A percentile compares a stretch with the other conserved stretches of the same genome.
phyloP scores from a whole-genome alignment of 1,140 invertebrate species.

The Caenorhabditis elegans region DNA sequence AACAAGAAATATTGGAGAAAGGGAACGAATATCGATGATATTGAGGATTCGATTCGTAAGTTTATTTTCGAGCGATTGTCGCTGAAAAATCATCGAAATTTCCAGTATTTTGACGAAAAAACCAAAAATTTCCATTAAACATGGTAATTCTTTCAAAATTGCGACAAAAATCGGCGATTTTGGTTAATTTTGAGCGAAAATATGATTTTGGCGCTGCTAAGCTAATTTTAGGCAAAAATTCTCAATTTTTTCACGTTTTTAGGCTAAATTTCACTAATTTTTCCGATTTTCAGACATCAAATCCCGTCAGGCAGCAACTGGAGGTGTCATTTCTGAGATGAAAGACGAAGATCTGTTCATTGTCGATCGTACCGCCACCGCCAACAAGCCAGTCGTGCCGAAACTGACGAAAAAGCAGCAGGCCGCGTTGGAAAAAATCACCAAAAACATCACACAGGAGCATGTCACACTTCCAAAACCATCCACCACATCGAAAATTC shows the following conservation, averaged over 20 bases:
- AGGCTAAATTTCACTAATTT: neutral
- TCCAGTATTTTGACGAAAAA: too few species aligned
- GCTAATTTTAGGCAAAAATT: too few species aligned
- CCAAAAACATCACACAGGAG: neutral
- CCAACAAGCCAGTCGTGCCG: neutral
- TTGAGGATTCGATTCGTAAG: constrained; percentile 30
- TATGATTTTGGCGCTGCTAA: too few species aligned
- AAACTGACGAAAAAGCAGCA: constrained; percentile 21
- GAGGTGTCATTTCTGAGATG: neutral
- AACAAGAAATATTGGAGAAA: constrained; percentile 37
- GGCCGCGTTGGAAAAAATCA: constrained; percentile 34
- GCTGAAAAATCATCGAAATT: too few species aligned
- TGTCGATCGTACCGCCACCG: neutral
- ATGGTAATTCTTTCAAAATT: too few species aligned
- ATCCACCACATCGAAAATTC: neutral
- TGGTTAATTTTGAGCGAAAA: too few species aligned
- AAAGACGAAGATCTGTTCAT: constrained; percentile 25
- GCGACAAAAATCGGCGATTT: too few species aligned
- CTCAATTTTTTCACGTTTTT: too few species aligned
- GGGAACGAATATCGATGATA: neutral
- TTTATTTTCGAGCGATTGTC: too few species aligned
- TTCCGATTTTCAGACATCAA: constrained; percentile 3
- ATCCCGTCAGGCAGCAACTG: neutral
- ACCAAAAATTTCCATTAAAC: too few species aligned
- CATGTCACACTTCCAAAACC: constrained; percentile 1